A percentile compares a stretch with the other conserved stretches of the same genome.
These are phyloP conservation scores for Clarias magur DNA, from an alignment of 2,113 vertebrate genomes.

Conservation along the genomic window DNA sequence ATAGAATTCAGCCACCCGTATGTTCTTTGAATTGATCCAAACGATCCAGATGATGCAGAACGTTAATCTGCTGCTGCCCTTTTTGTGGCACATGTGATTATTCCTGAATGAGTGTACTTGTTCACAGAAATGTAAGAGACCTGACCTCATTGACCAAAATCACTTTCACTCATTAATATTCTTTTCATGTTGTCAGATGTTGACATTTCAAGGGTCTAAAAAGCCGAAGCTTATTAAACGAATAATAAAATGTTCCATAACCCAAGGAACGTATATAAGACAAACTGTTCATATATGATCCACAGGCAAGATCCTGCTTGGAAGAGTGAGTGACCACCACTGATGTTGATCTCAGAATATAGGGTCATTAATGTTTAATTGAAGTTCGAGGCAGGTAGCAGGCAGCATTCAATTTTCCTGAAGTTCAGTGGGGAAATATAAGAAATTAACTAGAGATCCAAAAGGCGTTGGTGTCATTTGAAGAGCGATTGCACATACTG, in stretches of 20 bases:
- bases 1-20: too few species aligned
- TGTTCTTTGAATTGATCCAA: background rate
- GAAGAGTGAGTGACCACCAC: background rate
- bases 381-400: background rate
- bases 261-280: background rate
- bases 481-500: background rate
- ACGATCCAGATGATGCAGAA: background rate
- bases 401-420: background rate
- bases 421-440: background rate
- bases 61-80: conserved; percentile 5
- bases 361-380: background rate
- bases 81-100: background rate
- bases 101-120: background rate
- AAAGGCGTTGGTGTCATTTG: background rate
- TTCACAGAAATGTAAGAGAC: background rate
- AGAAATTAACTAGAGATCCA: background rate
- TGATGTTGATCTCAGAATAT: background rate
- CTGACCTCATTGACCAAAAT: background rate
- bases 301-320: background rate
- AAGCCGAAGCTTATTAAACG: background rate
- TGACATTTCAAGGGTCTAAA: conserved; percentile 8
- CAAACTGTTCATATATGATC: background rate
- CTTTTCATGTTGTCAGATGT: conserved; percentile 1
- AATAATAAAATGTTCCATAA: background rate
- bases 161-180: background rate